phyloP scores from a whole-genome alignment of 2,797 vertebrate genomes.

The Pitangus sulphuratus region DNA sequence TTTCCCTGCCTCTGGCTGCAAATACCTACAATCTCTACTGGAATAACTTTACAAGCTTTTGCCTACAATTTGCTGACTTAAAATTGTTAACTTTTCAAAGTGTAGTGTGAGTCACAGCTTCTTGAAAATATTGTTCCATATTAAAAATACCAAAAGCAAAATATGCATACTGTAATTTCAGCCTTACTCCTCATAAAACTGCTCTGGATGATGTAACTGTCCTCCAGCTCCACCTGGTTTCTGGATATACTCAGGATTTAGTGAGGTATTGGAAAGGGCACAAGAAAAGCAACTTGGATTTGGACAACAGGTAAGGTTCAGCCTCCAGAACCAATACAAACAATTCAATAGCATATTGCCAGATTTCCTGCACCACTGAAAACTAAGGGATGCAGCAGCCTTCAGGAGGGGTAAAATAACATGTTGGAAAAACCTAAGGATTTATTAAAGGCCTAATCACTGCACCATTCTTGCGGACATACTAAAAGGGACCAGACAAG shows the following conservation, averaged over 20 bases:
- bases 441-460: neutral
- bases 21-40: neutral
- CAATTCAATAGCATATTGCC: neutral
- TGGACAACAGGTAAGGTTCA: neutral
- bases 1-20: neutral
- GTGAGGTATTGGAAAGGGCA: neutral
- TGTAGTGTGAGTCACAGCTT: neutral
- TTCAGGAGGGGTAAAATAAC: neutral
- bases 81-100: neutral
- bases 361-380: neutral
- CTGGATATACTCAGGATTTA: neutral
- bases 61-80: neutral
- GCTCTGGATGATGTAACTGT: neutral
- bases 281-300: neutral
- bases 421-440: neutral
- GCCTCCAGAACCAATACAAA: neutral
- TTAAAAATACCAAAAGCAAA: neutral
- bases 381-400: neutral
- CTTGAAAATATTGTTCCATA: neutral
- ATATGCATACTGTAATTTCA: neutral
- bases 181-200: neutral
- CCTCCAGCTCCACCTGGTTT: neutral
- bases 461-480: neutral
- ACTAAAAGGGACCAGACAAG: neutral
- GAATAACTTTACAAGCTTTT: neutral